Base-by-base conservation (phyloP, 2,113 vertebrate species). In the Orientallactaga bullata region DNA sequence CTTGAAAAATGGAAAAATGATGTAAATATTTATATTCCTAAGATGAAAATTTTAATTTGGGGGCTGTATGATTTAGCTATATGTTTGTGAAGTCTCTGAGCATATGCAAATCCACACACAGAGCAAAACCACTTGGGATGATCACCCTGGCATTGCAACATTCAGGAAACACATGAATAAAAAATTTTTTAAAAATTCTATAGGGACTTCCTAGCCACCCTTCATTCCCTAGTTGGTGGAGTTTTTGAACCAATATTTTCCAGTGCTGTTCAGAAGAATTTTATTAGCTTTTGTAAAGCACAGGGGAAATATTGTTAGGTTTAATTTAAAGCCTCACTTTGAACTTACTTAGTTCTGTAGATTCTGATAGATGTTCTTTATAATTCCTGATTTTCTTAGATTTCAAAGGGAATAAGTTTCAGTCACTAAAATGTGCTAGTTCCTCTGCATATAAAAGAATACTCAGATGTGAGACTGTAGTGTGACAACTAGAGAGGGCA, bases 351-450 rank as follows among this genome's bases (percentile, higher is more conserved):
- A 61, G 87, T 65, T 90, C 23, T 61, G 3, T 17, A 77, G 4
- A 65, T 95, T 85, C 12, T 51, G 2, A 76, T 86, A 20, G 20
- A 32, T 65, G 8, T 24, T 78, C 21, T 89, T 65, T 90, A 15
- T 81, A 35, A 85, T 89, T 96, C n/a, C 32, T 66, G 77, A 47
- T 92, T 93, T 88, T 51, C 73, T 89, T 66, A 55, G 26, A 84
- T 89, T 96, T 89, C 66, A 96, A 90, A 94, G n/a, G 93, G 65
- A 93, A 78, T 61, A 81, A 69, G 7, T 85, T 88, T 91, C 1
- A 76, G 12, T 88, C 37, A 79, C 85, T 79, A 81, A 89, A 76
- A 92, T 0, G 30, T 78, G 26, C 61, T 87, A n/a, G 78, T 76
- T 77, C 13, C 24, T 84, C n/a, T 2, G 63, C 20, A 91, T 32